These are phyloP conservation scores for Criorhina ranunculi DNA, from an alignment of 2,888 invertebrate genomes.

Conservation along the genomic window DNA sequence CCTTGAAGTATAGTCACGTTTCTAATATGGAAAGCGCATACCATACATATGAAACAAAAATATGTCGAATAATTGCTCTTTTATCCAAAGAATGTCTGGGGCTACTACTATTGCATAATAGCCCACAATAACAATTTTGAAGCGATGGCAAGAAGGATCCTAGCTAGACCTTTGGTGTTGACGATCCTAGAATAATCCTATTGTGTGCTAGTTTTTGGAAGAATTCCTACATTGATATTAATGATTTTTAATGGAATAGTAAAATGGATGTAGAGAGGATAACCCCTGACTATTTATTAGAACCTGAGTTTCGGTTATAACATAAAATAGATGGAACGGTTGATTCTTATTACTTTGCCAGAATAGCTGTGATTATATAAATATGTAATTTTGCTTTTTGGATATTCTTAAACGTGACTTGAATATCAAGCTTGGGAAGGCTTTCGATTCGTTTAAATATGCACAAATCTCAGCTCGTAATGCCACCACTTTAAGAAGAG, in stretches of 20 bases:
- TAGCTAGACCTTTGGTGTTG: conserved; percentile 36
- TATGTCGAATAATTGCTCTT: conserved; percentile 48
- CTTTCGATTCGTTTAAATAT: too few relatives aligned
- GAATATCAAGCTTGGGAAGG: too few relatives aligned
- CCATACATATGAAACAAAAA: conserved; percentile 25
- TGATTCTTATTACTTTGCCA: too few relatives aligned
- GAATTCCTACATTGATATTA: conserved; percentile 43
- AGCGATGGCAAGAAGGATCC: conserved; percentile 3
- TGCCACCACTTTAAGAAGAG: too few relatives aligned
- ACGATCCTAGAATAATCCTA: conserved; percentile 10
- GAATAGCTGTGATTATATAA: not conserved
- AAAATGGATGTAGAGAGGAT: not conserved
- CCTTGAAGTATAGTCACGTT: conserved; percentile 68
- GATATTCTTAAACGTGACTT: too few relatives aligned
- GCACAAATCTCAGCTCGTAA: too few relatives aligned
- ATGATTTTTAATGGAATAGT: conserved; percentile 37
- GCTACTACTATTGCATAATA: conserved; percentile 27
- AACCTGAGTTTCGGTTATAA: too few relatives aligned
- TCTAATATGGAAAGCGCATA: conserved; percentile 53
- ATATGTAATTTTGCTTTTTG: too few relatives aligned
- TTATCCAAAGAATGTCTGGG: conserved; percentile 28
- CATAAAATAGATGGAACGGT: too few relatives aligned
- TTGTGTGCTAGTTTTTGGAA: not conserved
- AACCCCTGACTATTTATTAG: not conserved
- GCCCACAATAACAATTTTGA: conserved; percentile 37